phyloP scores from a whole-genome alignment of 2,113 vertebrate species.

The Dromiciops gliroides region DNA sequence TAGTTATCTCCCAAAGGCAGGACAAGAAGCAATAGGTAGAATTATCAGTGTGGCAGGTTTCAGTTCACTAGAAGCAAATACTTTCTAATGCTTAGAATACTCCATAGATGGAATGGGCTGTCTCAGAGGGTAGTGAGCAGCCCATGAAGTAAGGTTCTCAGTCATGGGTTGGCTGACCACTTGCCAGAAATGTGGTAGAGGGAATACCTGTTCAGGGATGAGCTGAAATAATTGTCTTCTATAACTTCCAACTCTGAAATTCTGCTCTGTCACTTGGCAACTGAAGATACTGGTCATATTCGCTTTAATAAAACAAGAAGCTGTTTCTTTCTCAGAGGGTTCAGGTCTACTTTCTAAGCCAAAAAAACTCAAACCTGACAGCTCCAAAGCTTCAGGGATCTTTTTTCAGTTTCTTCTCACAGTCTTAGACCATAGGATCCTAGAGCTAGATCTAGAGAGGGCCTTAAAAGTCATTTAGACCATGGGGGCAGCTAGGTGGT shows the following conservation, averaged over 20 bases:
- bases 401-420: not conserved
- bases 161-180: not conserved
- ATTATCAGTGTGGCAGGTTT: not conserved
- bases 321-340: not conserved
- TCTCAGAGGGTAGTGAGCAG: not conserved
- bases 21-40: not conserved
- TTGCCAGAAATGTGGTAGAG: not conserved
- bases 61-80: not conserved
- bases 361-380: not conserved
- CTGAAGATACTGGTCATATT: not conserved
- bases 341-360: not conserved
- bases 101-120: not conserved
- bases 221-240: not conserved
- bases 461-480: not conserved
- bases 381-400: not conserved
- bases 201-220: not conserved
- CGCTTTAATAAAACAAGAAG: not conserved
- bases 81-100: not conserved
- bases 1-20: not conserved
- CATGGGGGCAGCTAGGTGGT: too few relatives aligned
- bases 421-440: not conserved
- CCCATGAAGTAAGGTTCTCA: not conserved
- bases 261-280: not conserved
- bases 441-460: not conserved
- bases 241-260: not conserved